Evolutionary conservation across 2,888 invertebrate species (phyloP).

Genomic region (Helicoverpa assulta): DNA sequence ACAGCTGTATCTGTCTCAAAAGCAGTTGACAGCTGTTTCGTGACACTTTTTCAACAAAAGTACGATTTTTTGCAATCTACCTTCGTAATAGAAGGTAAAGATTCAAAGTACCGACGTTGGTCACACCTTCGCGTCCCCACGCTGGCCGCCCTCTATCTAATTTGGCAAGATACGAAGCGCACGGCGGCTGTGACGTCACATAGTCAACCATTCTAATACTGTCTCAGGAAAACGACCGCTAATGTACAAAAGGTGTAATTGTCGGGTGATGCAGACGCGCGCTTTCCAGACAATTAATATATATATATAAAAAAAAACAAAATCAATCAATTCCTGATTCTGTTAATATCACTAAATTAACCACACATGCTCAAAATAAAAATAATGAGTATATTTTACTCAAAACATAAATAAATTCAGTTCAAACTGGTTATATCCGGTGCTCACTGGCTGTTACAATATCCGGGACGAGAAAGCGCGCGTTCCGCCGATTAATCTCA

Average conservation of each 20-base stretch:
- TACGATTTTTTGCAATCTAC: conserved; percentile 9
- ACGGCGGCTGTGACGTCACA: conserved; percentile 81
- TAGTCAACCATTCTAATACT: conserved; percentile 87
- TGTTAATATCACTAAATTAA: neutral
- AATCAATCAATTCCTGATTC: conserved; percentile 14
- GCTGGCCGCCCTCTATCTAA: conserved; percentile 67
- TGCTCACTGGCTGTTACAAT: conserved; percentile 19
- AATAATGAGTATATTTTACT: conserved; percentile 6
- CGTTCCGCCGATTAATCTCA: conserved; percentile 78
- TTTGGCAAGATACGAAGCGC: conserved; percentile 82
- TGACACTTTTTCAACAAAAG: neutral
- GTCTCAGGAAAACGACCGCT: conserved; percentile 81
- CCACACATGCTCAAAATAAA: neutral
- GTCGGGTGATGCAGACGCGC: conserved; percentile 69
- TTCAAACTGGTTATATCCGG: conserved; percentile 10
- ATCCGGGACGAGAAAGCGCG: conserved; percentile 56
- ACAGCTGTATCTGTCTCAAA: neutral
- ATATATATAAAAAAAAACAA: conserved; percentile 1
- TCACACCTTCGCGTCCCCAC: conserved; percentile 52
- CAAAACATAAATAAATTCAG: conserved; percentile 5
- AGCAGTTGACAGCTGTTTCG: neutral
- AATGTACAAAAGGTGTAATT: conserved; percentile 86
- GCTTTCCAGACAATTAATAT: conserved; percentile 39
- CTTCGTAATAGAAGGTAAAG: neutral
- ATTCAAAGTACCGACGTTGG: conserved; percentile 35